Evolutionary conservation across 2,113 vertebrate genomes (phyloP), one percentile per base, ranked within the genome.

Genomic region (Aspidoscelis tigris): DNA sequence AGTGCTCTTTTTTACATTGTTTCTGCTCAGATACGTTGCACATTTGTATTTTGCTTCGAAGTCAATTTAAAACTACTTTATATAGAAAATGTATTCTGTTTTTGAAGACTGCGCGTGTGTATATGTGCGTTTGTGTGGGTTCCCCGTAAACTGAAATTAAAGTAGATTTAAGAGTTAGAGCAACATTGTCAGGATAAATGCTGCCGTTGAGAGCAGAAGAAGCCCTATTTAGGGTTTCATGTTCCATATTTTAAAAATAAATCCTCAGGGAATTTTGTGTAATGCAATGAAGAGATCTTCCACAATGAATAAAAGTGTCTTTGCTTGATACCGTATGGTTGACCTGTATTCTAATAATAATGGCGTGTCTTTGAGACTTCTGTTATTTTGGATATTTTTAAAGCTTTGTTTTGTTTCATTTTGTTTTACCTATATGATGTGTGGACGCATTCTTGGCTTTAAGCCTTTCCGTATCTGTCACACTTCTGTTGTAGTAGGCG

Each of bases 281-380:
- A 93, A 92, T 91, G 66, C 88, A 94, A 88, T 92, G 91, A 90
- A 92, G 89, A 95, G 87, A 91, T 93, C 93, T 95, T 95, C 91
- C 86, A 64, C 89, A 90, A 68, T 93, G 80, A 92, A 90, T 93
- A 89, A 90, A 93, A 92, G 55, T 81, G 85, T 80, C 83, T 89
- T 88, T 86, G 66, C 78, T 85, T 90, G 73, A 87, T 92, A 61
- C 92, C 44, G 58, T 93, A 85, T 92, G 78, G 78, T 88, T 91
- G 85, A 88, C 86, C 84, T 85, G 55, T 83, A 81, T 79, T 90
- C 74, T 87, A 10, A 75, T 77, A 84, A 55, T 88, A 82, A 81
- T 88, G 90, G 77, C 18, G 73, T 89, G 7, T 77, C 86, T 91
- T 82, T 86, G 86, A 82, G 85, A 78, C 9, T 14, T 80, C 14